phyloP scores from a whole-genome alignment of 2,797 vertebrate species.

The Cossypha polioptera region DNA sequence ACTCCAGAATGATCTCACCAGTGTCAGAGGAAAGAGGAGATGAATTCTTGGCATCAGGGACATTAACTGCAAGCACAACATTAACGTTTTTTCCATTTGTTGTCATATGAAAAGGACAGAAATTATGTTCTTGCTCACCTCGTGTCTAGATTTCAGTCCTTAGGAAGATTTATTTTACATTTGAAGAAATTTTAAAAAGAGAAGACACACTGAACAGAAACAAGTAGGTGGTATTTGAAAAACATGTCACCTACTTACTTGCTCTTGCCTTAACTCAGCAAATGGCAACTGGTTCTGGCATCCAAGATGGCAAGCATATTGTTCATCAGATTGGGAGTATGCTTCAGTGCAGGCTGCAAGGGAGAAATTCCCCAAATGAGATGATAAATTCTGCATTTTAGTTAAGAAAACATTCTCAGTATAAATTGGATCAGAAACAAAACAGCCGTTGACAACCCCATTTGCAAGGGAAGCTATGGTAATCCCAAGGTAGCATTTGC shows the following conservation, averaged over 20 bases:
- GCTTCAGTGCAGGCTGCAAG: slow-evolving; percentile 91
- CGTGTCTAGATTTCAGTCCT: not conserved
- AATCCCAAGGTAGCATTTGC: not conserved
- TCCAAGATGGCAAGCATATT: slow-evolving; percentile 93
- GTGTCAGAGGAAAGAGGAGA: slow-evolving; percentile 88
- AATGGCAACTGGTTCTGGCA: slow-evolving; percentile 95
- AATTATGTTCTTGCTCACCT: not conserved
- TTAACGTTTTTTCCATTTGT: not conserved
- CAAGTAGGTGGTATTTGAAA: slow-evolving; percentile 61
- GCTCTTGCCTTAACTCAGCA: slow-evolving; percentile 88
- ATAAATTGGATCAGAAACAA: slow-evolving; percentile 40
- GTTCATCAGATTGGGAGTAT: slow-evolving; percentile 88
- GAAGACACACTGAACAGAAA: slow-evolving; percentile 16
- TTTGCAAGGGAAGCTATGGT: not conserved
- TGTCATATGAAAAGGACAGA: not conserved
- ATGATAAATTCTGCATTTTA: slow-evolving; percentile 42
- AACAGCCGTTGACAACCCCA: slow-evolving; percentile 15
- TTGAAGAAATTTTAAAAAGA: not conserved
- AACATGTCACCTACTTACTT: slow-evolving; percentile 79
- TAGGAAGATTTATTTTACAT: not conserved
- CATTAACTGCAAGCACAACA: slow-evolving; percentile 81
- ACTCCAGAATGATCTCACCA: slow-evolving; percentile 93
- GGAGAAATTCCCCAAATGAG: slow-evolving; percentile 44
- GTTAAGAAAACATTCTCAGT: slow-evolving; percentile 47
- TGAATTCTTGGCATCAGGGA: slow-evolving; percentile 95